Conservation (phyloP, 2,888 invertebrate species). For the Andricus quercusramuli region DNA sequence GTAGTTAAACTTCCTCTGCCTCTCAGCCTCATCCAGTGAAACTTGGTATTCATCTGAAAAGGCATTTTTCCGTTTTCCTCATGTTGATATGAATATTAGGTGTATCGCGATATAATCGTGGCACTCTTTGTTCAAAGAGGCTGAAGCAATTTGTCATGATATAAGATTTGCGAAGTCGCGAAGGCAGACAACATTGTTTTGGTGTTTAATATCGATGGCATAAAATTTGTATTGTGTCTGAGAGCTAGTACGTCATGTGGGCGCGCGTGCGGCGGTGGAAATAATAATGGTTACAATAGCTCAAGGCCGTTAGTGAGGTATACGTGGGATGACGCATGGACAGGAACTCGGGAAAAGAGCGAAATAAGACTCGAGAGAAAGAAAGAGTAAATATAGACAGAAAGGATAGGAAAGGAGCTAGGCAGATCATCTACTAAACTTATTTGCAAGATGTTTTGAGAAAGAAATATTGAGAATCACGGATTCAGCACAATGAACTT, state of each 20-base stretch:
- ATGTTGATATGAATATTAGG: background rate
- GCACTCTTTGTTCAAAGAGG: background rate
- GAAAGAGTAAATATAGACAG: constrained; percentile 2
- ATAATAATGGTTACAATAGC: constrained; percentile 59
- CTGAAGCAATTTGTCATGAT: background rate
- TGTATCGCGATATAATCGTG: background rate
- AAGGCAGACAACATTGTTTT: constrained; percentile 2
- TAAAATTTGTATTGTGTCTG: constrained; percentile 44
- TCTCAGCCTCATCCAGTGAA: constrained; percentile 30
- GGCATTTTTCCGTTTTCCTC: constrained; percentile 39
- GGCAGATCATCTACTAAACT: constrained; percentile 25
- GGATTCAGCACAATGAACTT: constrained; percentile 2
- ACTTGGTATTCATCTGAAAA: constrained; percentile 55
- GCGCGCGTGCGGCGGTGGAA: constrained; percentile 75
- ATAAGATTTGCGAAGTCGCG: constrained; percentile 4
- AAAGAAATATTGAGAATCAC: constrained; percentile 25
- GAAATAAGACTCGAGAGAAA: constrained; percentile 43
- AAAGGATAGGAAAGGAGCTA: constrained; percentile 7
- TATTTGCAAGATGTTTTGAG: constrained; percentile 28
- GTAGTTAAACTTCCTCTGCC: constrained; percentile 39
- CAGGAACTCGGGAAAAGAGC: constrained; percentile 44
- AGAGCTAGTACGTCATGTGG: constrained; percentile 70
- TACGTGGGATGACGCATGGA: constrained; percentile 41
- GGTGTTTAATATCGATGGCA: background rate
- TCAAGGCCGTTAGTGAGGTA: constrained; percentile 61